Evolutionary conservation across 1,140 invertebrate genomes (phyloP).

Genomic region (Rhopalosiphum padi): DNA sequence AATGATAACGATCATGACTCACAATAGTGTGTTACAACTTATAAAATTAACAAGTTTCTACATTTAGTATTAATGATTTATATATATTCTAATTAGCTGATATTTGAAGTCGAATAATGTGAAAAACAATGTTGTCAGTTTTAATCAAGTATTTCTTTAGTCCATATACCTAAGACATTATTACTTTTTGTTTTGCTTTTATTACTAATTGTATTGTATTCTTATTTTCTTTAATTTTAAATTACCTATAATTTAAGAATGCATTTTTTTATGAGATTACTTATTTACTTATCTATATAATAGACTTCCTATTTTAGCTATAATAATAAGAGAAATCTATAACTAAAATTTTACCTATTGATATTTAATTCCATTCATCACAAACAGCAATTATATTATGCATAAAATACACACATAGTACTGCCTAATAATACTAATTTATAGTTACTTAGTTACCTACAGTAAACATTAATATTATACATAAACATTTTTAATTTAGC

Average conservation of each 20-base stretch:
- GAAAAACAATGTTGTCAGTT: not conserved
- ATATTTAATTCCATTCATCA: not conserved
- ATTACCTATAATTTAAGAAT: not conserved
- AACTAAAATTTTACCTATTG: not conserved
- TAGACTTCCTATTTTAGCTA: not conserved
- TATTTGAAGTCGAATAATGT: not conserved
- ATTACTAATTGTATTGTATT: not conserved
- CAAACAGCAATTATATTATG: not conserved
- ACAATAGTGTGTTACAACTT: not conserved
- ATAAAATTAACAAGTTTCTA: not conserved
- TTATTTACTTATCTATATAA: not conserved
- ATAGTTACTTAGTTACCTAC: not conserved
- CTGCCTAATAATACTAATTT: not conserved
- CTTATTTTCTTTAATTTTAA: not conserved
- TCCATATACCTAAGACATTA: not conserved
- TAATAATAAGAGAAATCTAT: not conserved
- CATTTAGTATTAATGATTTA: not conserved
- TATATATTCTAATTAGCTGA: not conserved
- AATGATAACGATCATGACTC: not conserved
- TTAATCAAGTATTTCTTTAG: not conserved
- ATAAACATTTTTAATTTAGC: not conserved
- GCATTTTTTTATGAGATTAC: not conserved
- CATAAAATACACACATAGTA: not conserved
- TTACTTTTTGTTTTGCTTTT: not conserved
- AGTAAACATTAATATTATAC: not conserved